Evolutionary conservation across 1,140 invertebrate species (phyloP), one percentile per base, ranked within the genome.

Genomic region (Bombus sylvicola): DNA sequence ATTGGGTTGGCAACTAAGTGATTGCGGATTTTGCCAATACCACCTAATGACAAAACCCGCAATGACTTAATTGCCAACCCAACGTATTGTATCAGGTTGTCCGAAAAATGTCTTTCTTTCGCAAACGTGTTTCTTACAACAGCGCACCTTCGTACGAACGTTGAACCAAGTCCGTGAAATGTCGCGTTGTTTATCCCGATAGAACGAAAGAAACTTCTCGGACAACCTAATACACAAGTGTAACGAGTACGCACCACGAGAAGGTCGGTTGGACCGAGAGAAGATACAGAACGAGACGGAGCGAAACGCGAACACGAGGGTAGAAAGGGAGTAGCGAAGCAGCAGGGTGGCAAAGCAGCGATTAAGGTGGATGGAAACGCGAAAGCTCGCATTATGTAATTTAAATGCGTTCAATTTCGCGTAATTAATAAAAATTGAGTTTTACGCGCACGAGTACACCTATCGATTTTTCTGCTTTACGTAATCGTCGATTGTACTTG

Each of bases 401-500:
- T 89, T 80, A 74, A 71, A 89, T 77, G 62, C 64, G 71, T 69
- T 73, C 85, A 87, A 86, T 89, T 88, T 80, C 31, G 66, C 83
- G 83, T 89, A 89, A 89, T 89, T 89, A 89, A 89, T 87, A 85
- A 89, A 89, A 89, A 89, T 89, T 89, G 83, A 71, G 57, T 86
- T 53, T 80, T 69, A 89, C 71, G 53, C 81, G 81, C 71, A 78
- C 83, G 88, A n/a, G 79, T 3, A n/a, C 15, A 13, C 78, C 74
- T 39, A 87, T 89, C 88, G 84, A 89, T 89, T 89, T 89, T 83
- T 82, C 80, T 57, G 75, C 39, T 81, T 76, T 85, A 81, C 59
- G 66, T 85, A 85, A 85, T 81, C 43, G 47, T 34, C 87, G 88
- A 86, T 87, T 83, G 78, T 83, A 41, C 43, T 69, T 73, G 25